Evolutionary conservation across 2,113 vertebrate genomes (phyloP), one percentile per base, ranked within the genome.

Genomic region (Pipra filicauda): DNA sequence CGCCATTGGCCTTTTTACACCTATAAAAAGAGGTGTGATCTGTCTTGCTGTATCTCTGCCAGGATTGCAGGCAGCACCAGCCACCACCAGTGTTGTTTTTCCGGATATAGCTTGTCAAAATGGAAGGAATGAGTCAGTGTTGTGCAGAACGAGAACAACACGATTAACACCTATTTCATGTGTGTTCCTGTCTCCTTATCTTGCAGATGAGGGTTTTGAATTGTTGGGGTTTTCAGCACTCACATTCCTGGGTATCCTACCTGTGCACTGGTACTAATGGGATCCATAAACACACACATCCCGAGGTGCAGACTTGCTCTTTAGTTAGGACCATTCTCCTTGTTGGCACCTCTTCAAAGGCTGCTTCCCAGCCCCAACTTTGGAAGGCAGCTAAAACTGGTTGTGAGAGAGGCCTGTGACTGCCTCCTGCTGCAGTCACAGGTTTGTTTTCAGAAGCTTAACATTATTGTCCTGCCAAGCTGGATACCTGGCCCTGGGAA

Each of bases 71-170:
- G 78, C 46, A 89, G 54, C 9, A 15, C 44, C 51, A 84, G 61
- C 75, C 82, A 81, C 39, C 61, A 49, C 69, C 71, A 33, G 39
- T 1, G 0, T 2, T 70, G 46, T 44, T 88, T 84, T 88, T 39
- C 75, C 2, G 0, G 75, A 83, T 91, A 66, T 1, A 89, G 14
- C 65, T 64, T 64, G 76, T 69, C 69, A 83, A 88, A 88, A 71
- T 67, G 85, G 90, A 92, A 91, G 33, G 72, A 88, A 88, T 93
- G 90, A 93, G 51, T 93, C 85, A 93, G 69, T 31, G 33, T 13
- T 43, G 11, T 41, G 44, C 35, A 85, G 67, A 52, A 31, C 11
- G 55, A 76, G 65, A 91, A 43, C 48, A 61, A 4, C 49, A 58
- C 12, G 1, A 75, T 88, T 90, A 93, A 78, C 72, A 93, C 72